These are phyloP conservation scores for Portevinia maculata DNA, from an alignment of 2,888 invertebrate genomes.

Conservation along the genomic window DNA sequence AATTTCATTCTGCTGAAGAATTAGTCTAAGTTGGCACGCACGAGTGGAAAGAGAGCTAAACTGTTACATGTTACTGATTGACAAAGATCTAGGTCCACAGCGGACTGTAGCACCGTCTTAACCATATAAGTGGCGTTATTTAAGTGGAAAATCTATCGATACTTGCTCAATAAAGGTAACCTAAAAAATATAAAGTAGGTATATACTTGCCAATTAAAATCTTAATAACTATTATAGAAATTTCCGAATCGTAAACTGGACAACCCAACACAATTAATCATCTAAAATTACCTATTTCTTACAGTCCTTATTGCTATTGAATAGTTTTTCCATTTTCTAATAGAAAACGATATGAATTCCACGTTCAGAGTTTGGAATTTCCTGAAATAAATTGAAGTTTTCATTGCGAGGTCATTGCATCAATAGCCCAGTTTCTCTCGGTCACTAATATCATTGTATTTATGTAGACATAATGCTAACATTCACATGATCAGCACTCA, in stretches of 20 bases:
- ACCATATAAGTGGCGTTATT: too few species aligned
- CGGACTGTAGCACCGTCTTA: too few species aligned
- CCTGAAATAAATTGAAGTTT: constrained; percentile 40
- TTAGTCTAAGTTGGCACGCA: too few species aligned
- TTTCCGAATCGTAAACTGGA: constrained; percentile 1
- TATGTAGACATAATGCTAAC: too few species aligned
- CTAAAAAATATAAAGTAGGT: not conserved
- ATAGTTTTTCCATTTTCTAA: constrained; percentile 20
- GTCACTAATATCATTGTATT: constrained; percentile 12
- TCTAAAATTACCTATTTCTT: not conserved
- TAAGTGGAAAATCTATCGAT: too few species aligned
- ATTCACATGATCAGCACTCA: not conserved
- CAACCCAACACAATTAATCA: not conserved
- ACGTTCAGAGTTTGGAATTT: constrained; percentile 46
- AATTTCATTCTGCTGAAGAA: too few species aligned
- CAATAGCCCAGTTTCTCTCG: constrained; percentile 51
- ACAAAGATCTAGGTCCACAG: too few species aligned
- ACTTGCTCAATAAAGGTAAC: too few species aligned
- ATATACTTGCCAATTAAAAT: not conserved
- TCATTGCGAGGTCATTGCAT: constrained; percentile 47
- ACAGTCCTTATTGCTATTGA: constrained; percentile 14
- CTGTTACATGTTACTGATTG: too few species aligned
- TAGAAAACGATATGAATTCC: not conserved
- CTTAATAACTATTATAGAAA: not conserved
- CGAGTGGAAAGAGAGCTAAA: too few species aligned